Conservation (phyloP, 1,140 invertebrate species). For the Branchinecta lindahli region DNA sequence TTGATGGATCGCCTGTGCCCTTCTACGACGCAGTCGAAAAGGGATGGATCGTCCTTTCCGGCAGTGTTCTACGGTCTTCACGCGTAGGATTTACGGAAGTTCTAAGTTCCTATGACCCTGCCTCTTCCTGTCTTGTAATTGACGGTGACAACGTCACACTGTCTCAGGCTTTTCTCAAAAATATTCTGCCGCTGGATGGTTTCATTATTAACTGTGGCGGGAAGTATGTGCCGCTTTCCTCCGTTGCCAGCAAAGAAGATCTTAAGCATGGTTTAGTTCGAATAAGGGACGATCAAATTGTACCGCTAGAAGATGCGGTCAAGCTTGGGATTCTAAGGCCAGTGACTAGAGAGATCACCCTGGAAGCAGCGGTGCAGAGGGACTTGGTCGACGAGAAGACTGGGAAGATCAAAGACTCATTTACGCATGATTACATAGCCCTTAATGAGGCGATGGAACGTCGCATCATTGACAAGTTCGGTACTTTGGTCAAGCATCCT, state of each 20-base stretch:
- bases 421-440: constrained; percentile 42
- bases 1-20: constrained; percentile 56
- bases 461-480: constrained; percentile 30
- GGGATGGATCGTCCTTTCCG: constrained; percentile 39
- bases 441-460: constrained; percentile 31
- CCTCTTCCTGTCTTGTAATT: constrained; percentile 14
- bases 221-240: too few relatives aligned
- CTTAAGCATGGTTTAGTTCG: too few relatives aligned
- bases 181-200: neutral
- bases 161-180: neutral
- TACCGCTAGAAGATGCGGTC: constrained; percentile 45
- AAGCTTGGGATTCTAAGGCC: constrained; percentile 46
- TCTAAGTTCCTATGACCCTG: constrained; percentile 14
- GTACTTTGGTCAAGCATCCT: constrained; percentile 30
- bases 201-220: neutral
- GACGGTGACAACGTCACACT: constrained; percentile 19
- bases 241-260: too few relatives aligned
- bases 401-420: constrained; percentile 60
- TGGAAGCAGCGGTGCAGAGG: constrained; percentile 57
- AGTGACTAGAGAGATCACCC: constrained; percentile 49
- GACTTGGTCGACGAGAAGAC: constrained; percentile 65
- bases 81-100: constrained; percentile 17
- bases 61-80: constrained; percentile 19
- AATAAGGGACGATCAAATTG: too few relatives aligned
- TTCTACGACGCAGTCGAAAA: constrained; percentile 68